Percentiles rank a stretch among this genome's conserved stretches.
phyloP scores from a whole-genome alignment of 1,140 invertebrate species.

The Brachystomella parvula region DNA sequence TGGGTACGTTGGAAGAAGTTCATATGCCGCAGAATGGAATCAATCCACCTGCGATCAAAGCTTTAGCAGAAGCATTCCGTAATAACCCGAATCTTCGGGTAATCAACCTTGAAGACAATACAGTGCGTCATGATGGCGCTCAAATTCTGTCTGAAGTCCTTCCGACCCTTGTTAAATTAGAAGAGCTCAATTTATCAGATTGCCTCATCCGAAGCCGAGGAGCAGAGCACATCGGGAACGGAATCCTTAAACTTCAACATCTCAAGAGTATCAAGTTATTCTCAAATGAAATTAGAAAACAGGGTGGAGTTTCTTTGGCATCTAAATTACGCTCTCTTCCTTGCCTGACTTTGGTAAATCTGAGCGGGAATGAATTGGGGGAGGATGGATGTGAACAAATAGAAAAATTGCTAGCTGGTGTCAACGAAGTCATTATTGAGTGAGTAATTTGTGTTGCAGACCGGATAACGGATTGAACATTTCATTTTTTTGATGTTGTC shows the following conservation, averaged over 20 bases:
- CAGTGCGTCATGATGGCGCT: constrained; percentile 63
- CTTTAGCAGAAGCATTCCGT: constrained; percentile 67
- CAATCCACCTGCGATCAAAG: constrained; percentile 71
- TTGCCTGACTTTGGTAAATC: constrained; percentile 51
- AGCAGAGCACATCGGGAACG: constrained; percentile 59
- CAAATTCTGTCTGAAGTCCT: constrained; percentile 60
- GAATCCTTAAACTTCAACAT: constrained; percentile 45
- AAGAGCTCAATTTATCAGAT: constrained; percentile 79
- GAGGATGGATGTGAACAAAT: background rate
- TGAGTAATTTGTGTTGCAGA: too few relatives aligned
- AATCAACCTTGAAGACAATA: constrained; percentile 94
- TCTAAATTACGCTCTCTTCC: constrained; percentile 58
- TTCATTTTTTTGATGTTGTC: too few relatives aligned
- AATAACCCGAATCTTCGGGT: constrained; percentile 63
- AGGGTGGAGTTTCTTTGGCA: constrained; percentile 57
- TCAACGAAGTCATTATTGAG: constrained; percentile 16
- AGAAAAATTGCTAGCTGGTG: background rate
- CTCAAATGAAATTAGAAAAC: constrained; percentile 70
- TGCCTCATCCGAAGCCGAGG: constrained; percentile 78
- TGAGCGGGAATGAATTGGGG: constrained; percentile 67
- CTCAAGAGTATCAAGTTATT: constrained; percentile 58
- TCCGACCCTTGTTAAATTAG: constrained; percentile 53
- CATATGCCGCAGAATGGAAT: constrained; percentile 97
- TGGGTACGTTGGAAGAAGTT: constrained; percentile 79
- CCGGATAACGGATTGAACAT: too few relatives aligned